Conservation (phyloP, 2,888 invertebrate genomes). For the Drosophila yooni region DNA sequence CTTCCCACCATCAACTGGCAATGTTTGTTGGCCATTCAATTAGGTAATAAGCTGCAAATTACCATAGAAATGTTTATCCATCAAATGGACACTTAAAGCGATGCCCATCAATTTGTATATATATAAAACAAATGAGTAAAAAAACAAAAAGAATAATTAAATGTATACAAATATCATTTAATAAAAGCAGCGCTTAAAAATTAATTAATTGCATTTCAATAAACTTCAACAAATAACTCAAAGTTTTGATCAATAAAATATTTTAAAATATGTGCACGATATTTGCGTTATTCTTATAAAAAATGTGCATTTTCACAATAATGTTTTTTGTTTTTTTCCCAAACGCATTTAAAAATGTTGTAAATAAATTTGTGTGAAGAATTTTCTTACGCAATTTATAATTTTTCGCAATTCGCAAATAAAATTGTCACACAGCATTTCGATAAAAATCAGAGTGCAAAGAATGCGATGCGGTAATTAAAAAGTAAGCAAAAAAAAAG, state of each 20-base stretch:
- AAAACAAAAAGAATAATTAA: no score
- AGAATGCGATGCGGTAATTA: slow-evolving; percentile 62
- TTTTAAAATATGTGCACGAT: neutral
- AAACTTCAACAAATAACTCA: no score
- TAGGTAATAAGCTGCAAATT: neutral
- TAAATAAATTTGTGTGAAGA: neutral
- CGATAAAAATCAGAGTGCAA: slow-evolving; percentile 34
- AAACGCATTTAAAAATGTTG: neutral
- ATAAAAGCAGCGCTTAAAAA: no score
- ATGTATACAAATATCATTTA: no score
- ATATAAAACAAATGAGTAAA: neutral
- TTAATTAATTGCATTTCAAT: neutral
- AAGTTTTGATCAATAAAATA: no score
- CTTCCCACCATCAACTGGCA: neutral
- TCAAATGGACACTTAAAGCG: neutral
- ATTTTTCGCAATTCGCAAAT: no score
- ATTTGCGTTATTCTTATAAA: neutral
- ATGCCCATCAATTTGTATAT: neutral
- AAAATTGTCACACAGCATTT: no score
- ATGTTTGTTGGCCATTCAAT: neutral
- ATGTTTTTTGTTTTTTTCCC: no score
- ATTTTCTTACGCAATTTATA: slow-evolving; percentile 55
- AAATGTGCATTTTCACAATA: neutral
- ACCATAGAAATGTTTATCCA: neutral
- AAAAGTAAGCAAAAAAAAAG: slow-evolving; percentile 57